phyloP scores from a whole-genome alignment of 2,797 vertebrate species.

The Anguilla anguilla region DNA sequence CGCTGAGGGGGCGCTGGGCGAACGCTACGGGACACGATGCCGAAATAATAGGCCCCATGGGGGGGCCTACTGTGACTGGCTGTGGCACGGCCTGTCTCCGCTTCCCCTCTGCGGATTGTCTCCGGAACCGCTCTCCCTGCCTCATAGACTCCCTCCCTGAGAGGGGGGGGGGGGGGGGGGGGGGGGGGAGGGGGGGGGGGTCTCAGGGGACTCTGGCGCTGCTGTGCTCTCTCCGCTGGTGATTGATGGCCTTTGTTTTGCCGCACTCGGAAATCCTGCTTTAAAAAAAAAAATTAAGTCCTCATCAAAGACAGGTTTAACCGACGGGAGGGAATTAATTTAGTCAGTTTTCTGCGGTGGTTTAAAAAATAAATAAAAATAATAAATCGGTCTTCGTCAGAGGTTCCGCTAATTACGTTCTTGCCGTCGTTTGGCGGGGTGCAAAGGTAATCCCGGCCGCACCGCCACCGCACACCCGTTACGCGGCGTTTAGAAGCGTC shows the following conservation, averaged over 20 bases:
- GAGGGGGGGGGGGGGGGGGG: constrained; percentile 28
- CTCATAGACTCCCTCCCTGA: constrained; percentile 56
- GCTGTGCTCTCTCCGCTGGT: neutral
- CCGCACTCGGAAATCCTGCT: neutral
- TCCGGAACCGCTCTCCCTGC: constrained; percentile 54
- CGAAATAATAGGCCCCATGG: constrained; percentile 47
- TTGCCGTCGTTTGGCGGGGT: constrained; percentile 64
- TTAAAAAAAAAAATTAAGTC: neutral
- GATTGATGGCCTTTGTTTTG: constrained; percentile 34
- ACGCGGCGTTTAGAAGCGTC: neutral
- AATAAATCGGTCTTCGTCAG: constrained; percentile 60
- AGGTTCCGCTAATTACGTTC: constrained; percentile 68
- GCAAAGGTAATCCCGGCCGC: constrained; percentile 53
- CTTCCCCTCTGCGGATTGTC: constrained; percentile 56
- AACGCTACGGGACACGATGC: constrained; percentile 36
- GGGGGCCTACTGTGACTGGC: neutral
- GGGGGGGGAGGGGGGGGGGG: constrained; percentile 8
- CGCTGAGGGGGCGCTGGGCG: constrained; percentile 41
- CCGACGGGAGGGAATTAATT: neutral
- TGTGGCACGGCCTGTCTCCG: constrained; percentile 2
- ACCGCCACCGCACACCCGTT: neutral
- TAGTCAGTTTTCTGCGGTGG: neutral
- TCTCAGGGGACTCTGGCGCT: neutral
- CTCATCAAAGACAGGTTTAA: constrained; percentile 14
- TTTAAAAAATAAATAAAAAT: constrained; percentile 4